Base-by-base conservation (phyloP, 1,140 invertebrate genomes). In the Drosophila sp. region DNA sequence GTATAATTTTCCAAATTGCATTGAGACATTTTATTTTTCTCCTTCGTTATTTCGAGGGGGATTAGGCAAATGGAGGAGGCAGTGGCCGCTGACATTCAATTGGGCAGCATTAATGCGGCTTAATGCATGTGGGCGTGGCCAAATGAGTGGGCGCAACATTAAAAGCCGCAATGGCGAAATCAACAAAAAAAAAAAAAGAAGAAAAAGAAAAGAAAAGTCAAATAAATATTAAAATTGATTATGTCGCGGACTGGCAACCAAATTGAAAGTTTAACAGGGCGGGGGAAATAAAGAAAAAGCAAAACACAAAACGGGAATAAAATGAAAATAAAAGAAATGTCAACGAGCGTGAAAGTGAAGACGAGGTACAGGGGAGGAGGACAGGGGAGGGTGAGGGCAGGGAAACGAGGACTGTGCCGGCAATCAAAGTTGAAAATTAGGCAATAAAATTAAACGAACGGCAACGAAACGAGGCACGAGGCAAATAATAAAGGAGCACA, bases 371-470 rank as follows among this genome's bases (percentile, higher is more conserved):
- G 11, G 14, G 7, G 46, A 8, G 36, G n/a, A 14, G 48, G 13
- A 27, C 13, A n/a, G n/a, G 58, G 4, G 51, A n/a, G n/a, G n/a
- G n/a, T n/a, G n/a, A n/a, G n/a, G n/a, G n/a, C n/a, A 27, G 46
- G 21, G 18, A 32, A 32, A 29, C 57, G 41, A 48, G 63, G 77
- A 58, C 62, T 67, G 76, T 80, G 76, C 62, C 74, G 73, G 81
- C 81, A 86, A 86, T 86, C 81, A 86, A 86, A 86, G 82, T 86
- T 87, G 81, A 86, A 86, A 86, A 86, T 86, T 87, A 76, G 82
- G 82, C 82, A 86, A 86, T 86, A 87, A 86, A 86, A 86, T 86
- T 86, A 87, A 86, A 86, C 78, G 82, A 86, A 86, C 82, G 67
- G 75, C 82, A 76, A 86, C 82, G 80, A 66, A 64, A 75, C 58